Evolutionary conservation across 37 sponge, comb jelly and placozoan species (phyloP).

Genomic region (Spongia lamella): DNA sequence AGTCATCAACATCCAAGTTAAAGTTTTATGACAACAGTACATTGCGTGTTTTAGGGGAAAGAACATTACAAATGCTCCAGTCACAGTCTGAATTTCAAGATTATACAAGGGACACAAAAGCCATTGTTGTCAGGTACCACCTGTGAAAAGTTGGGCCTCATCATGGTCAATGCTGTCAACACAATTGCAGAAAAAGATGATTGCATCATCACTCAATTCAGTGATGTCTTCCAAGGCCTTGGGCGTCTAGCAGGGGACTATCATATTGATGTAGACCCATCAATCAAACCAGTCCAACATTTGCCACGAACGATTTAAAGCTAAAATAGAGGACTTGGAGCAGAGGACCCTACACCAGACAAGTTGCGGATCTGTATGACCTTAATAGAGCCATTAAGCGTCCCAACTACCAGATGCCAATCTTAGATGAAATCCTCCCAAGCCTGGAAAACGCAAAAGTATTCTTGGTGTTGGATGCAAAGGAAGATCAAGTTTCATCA

Average conservation of each 20-base stretch:
- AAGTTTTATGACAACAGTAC: no score
- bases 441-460: slow-evolving; percentile 12
- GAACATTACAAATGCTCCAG: no score
- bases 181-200: no score
- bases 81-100: no score
- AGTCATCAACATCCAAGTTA: no score
- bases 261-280: slow-evolving; percentile 12
- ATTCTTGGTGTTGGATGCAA: slow-evolving; percentile 26
- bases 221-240: slow-evolving; percentile 9
- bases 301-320: slow-evolving; percentile 6
- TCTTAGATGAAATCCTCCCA: slow-evolving; percentile 30
- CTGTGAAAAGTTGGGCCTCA: no score
- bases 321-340: no score
- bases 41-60: no score
- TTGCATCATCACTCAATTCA: no score
- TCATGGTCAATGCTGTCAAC: no score
- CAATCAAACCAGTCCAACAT: slow-evolving; percentile 6
- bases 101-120: no score
- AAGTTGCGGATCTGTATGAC: slow-evolving; percentile 37
- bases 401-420: slow-evolving; percentile 20
- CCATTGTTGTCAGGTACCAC: no score
- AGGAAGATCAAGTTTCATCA: slow-evolving; percentile 12
- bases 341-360: slow-evolving; percentile 14
- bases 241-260: slow-evolving; percentile 16
- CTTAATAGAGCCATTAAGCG: slow-evolving; percentile 45